Conservation (phyloP, 37 sponge, comb jelly and placozoan genomes). For the Aplysina aerophoba region DNA sequence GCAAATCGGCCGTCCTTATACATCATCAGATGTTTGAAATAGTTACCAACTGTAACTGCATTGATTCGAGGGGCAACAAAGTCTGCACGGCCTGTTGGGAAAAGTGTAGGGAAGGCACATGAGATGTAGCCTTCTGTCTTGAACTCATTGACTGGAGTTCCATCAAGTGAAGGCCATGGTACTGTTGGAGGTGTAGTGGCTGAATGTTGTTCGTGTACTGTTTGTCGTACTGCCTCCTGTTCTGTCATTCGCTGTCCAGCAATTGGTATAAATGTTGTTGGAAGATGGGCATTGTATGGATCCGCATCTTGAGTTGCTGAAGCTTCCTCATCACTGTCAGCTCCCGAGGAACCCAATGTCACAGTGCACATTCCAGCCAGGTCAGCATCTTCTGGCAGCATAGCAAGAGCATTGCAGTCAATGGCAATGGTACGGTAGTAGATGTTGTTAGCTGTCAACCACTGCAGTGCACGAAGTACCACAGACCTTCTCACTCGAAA, state of each 20-base stretch:
- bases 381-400: too few relatives aligned
- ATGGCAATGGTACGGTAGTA: too few relatives aligned
- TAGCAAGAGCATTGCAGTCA: conserved; percentile 6
- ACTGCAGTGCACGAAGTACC: too few relatives aligned
- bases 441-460: too few relatives aligned
- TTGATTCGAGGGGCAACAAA: neutral
- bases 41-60: neutral
- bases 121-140: conserved; percentile 25
- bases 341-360: too few relatives aligned
- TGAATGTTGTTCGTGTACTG: neutral
- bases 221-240: neutral
- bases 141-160: conserved; percentile 23
- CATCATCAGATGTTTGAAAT: conserved; percentile 25
- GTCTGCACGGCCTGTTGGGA: neutral
- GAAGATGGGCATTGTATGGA: neutral
- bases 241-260: conserved; percentile 1
- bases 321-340: too few relatives aligned
- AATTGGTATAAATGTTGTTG: neutral
- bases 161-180: neutral
- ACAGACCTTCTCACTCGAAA: conserved; percentile 3
- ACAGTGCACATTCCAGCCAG: too few relatives aligned
- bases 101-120: conserved; percentile 12
- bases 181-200: too few relatives aligned
- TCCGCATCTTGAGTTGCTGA: neutral
- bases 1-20: conserved; percentile 39